Conservation (phyloP, 2,797 vertebrate species). For the Chaetophractus vellerosus region DNA sequence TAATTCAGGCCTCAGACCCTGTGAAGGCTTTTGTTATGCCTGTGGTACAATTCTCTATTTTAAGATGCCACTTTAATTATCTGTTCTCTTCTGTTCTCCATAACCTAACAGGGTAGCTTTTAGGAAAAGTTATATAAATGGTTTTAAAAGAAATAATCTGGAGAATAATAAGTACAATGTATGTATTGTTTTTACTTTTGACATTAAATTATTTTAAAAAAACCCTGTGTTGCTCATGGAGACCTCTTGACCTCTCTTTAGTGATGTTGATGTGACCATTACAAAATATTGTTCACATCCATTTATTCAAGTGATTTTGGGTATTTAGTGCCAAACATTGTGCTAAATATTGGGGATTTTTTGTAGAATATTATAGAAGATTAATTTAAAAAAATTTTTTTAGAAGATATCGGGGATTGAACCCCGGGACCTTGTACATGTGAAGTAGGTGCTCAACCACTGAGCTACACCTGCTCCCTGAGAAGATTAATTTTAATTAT, state of each 20-base stretch:
- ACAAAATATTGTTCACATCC: slow-evolving; percentile 1
- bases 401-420: no score
- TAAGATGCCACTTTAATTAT: slow-evolving; percentile 6
- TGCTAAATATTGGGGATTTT: slow-evolving; percentile 26
- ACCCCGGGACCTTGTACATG: no score
- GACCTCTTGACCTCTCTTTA: background rate
- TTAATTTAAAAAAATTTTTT: background rate
- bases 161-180: background rate
- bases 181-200: slow-evolving; percentile 29
- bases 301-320: slow-evolving; percentile 34
- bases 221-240: background rate
- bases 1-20: background rate
- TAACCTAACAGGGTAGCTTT: slow-evolving; percentile 33
- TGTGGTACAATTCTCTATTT: background rate
- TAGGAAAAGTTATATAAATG: slow-evolving; percentile 12
- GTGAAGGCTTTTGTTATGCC: background rate
- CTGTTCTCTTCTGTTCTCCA: background rate
- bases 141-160: background rate
- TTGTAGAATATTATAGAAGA: slow-evolving; percentile 42
- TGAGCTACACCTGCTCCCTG: no score
- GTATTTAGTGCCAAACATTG: slow-evolving; percentile 21
- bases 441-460: no score
- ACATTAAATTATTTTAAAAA: slow-evolving; percentile 14
- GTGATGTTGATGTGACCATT: background rate
- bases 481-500: slow-evolving; percentile 38